These are phyloP conservation scores for Pteropus rufus DNA, from an alignment of 2,797 vertebrate genomes.

Conservation along the genomic window DNA sequence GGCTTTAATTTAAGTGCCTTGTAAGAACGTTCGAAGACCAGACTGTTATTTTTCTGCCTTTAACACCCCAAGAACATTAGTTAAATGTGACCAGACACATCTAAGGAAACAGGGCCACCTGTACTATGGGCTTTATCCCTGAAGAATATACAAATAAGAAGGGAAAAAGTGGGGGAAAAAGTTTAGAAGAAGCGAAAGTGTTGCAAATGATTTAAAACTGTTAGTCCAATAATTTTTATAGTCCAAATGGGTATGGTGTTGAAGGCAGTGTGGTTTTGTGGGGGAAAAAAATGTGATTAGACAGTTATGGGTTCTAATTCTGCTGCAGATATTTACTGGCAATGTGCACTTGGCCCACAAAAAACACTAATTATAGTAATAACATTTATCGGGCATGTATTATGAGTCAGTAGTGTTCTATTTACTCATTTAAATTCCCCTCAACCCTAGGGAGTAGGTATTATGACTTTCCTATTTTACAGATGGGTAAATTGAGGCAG, in stretches of 20 bases:
- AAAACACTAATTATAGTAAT: background rate
- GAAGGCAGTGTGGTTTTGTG: background rate
- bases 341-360: background rate
- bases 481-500: background rate
- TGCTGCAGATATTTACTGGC: background rate
- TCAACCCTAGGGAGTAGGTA: fast-evolving
- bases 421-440: background rate
- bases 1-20: constrained; percentile 49
- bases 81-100: constrained; percentile 1
- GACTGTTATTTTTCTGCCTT: constrained; percentile 41
- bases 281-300: background rate
- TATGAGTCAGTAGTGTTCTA: background rate
- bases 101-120: background rate
- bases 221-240: background rate
- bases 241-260: background rate
- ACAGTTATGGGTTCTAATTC: background rate
- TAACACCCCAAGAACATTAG: background rate
- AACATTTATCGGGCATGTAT: too few species aligned
- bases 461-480: background rate
- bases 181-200: background rate
- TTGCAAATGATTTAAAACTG: background rate
- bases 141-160: background rate
- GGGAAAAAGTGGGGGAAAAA: background rate
- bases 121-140: background rate
- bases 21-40: constrained; percentile 35